Base-by-base conservation (phyloP, 2,113 vertebrate genomes). In the Odocoileus virginianus region DNA sequence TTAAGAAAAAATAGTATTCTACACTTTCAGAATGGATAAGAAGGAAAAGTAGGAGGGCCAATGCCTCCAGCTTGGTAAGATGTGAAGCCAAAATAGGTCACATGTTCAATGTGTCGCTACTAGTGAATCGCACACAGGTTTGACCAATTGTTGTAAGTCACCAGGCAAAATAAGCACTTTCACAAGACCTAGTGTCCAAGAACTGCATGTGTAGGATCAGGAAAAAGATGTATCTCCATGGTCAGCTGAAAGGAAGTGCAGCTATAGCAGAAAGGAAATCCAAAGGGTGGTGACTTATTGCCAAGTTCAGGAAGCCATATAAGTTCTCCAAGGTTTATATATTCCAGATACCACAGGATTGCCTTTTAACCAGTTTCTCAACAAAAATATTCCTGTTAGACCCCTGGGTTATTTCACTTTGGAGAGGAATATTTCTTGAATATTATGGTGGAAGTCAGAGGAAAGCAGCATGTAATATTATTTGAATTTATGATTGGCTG, bases 391-490 rank as follows among this genome's bases (percentile, higher is more conserved):
- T 93, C 43, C 54, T 94, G 27, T 81, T 23, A 87, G 45, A 21
- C 43, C 50, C 21, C 1, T 89, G 25, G 28, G 57, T 81, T 94
- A 94, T 91, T 96, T 96, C 76, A 25, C 90, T 60, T 91, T 95
- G 60, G 43, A 94, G 82, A 92, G n/a, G 87, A 96, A 82, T 33
- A 55, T 86, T 96, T 94, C 57, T 89, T 96, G 17, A 87, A 33
- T 55, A 88, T 79, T 79, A 79, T 0, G 57, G 15, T 83, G 60
- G 27, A 93, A 98, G 83, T 87, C 55, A 64, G 55, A 90, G n/a
- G 43, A 79, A 95, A 61, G 83, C 2, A 90, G 88, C 11, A 54
- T 45, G 57, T 52, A 52, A 96, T 90, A 83, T 57, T 54, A 64
- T 3, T 92, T 67, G 57, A 84, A 57, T 64, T 86, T 87, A 74